A percentile compares a stretch with the other conserved stretches of the same genome.
Conservation (phyloP, 2,797 vertebrate species). For the Phalanger gymnotis region DNA sequence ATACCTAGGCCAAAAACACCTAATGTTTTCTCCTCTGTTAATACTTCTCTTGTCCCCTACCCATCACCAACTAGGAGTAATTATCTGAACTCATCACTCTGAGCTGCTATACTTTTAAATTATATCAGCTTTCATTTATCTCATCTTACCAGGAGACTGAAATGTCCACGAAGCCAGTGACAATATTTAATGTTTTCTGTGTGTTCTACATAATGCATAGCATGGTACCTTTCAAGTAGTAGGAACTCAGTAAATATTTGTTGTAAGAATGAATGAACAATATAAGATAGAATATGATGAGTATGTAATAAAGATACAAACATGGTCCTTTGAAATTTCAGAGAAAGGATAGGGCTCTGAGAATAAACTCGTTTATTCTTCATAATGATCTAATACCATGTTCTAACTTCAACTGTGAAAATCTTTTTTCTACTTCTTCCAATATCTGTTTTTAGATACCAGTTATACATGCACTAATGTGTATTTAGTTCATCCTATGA, state of each 20-base stretch:
- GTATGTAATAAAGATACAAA: background rate
- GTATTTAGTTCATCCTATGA: background rate
- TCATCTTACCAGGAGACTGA: background rate
- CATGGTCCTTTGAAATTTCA: background rate
- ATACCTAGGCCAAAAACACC: background rate
- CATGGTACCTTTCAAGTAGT: background rate
- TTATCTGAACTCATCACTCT: background rate
- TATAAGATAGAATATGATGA: background rate
- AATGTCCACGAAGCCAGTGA: background rate
- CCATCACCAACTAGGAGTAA: background rate
- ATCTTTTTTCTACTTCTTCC: background rate
- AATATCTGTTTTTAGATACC: slow-evolving; percentile 44
- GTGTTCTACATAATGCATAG: background rate
- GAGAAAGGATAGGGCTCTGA: background rate
- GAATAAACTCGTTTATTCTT: slow-evolving; percentile 32
- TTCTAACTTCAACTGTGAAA: slow-evolving; percentile 48
- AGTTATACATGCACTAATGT: background rate
- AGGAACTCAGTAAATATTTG: background rate
- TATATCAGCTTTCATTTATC: background rate
- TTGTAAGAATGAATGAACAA: background rate
- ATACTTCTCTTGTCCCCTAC: background rate
- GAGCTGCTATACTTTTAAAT: background rate
- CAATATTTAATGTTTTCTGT: background rate
- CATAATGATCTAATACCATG: background rate
- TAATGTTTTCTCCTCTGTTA: background rate